Conservation (phyloP, 2,888 invertebrate species). For the Nomada fabriciana region DNA sequence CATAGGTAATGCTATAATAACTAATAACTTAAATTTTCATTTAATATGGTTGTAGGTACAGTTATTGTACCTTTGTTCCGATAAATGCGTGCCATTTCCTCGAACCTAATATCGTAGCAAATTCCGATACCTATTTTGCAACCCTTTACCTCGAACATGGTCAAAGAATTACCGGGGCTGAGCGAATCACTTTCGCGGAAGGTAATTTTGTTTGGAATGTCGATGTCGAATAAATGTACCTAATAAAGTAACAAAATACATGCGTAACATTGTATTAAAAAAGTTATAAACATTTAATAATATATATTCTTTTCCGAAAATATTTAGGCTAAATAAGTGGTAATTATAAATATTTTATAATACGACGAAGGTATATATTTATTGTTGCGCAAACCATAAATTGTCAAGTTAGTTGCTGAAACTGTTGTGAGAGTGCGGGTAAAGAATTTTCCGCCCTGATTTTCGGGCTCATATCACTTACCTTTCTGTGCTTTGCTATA, state of each 20-base stretch:
- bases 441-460: not conserved
- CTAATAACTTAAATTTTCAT: no score
- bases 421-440: no score
- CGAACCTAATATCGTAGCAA: conserved; percentile 97
- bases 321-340: no score
- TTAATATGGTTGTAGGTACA: not conserved
- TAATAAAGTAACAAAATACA: conserved; percentile 80
- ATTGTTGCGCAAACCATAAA: no score
- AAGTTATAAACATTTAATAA: not conserved
- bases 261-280: not conserved
- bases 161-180: conserved; percentile 90
- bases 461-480: conserved; percentile 76
- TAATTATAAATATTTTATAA: no score
- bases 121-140: conserved; percentile 95
- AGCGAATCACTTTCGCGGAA: conserved; percentile 96
- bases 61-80: conserved; percentile 85
- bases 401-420: not conserved
- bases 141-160: conserved; percentile 89
- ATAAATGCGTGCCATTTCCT: conserved; percentile 93
- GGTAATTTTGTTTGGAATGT: conserved; percentile 95
- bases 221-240: conserved; percentile 98
- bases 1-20: no score
- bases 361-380: no score
- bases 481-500: conserved; percentile 94
- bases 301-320: no score